These are phyloP conservation scores for Glyptemys insculpta DNA, from an alignment of 2,797 vertebrate genomes.

Conservation along the genomic window DNA sequence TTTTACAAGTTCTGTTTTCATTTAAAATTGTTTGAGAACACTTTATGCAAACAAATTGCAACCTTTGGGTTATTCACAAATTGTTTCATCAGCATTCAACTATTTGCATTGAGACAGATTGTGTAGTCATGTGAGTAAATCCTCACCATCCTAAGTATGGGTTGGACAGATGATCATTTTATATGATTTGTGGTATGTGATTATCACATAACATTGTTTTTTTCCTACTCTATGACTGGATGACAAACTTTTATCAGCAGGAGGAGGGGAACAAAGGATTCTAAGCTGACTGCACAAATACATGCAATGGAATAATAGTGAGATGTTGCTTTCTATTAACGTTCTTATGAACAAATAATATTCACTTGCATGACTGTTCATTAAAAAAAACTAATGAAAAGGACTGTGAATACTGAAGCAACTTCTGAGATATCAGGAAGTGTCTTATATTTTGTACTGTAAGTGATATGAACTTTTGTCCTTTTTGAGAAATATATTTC, in stretches of 20 bases:
- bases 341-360: neutral
- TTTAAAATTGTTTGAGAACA: conserved; percentile 69
- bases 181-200: conserved; percentile 24
- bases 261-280: neutral
- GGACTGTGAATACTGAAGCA: neutral
- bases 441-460: neutral
- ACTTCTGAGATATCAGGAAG: neutral
- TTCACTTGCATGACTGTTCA: neutral
- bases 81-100: conserved; percentile 23
- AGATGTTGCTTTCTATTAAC: neutral
- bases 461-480: neutral
- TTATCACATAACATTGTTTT: neutral
- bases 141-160: neutral
- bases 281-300: neutral
- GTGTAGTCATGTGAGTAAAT: conserved; percentile 19
- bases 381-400: neutral
- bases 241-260: neutral
- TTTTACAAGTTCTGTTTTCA: conserved; percentile 72
- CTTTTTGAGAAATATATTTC: neutral
- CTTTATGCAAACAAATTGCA: conserved; percentile 67
- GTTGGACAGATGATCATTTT: conserved; percentile 10
- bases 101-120: conserved; percentile 16
- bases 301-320: neutral
- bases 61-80: conserved; percentile 65
- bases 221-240: neutral